Conservation (phyloP, 1,140 invertebrate genomes). For the Capitella teleta region DNA sequence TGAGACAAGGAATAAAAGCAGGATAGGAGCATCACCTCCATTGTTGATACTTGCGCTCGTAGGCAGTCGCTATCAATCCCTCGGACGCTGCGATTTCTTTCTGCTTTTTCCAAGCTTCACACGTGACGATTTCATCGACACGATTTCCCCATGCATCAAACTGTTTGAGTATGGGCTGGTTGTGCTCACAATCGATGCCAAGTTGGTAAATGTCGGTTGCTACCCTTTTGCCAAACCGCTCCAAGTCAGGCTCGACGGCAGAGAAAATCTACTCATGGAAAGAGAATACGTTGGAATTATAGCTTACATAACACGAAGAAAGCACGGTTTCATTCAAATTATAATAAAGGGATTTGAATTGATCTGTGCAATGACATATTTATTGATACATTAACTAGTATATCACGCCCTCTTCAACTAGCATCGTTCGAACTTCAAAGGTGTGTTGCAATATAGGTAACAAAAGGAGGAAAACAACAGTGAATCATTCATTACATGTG, state of each 20-base stretch:
- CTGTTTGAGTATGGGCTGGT: slow-evolving; percentile 44
- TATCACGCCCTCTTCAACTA: too few relatives aligned
- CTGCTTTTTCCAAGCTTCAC: slow-evolving; percentile 48
- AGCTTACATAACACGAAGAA: too few relatives aligned
- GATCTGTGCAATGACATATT: too few relatives aligned
- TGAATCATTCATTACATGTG: too few relatives aligned
- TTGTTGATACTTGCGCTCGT: slow-evolving; percentile 44
- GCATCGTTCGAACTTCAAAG: too few relatives aligned
- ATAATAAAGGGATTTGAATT: too few relatives aligned
- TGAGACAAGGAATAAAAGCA: not conserved
- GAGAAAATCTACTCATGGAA: slow-evolving; percentile 28
- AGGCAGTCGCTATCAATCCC: slow-evolving; percentile 49
- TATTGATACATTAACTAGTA: too few relatives aligned
- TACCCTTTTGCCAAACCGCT: slow-evolving; percentile 44
- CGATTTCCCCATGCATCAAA: slow-evolving; percentile 50
- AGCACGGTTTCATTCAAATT: too few relatives aligned
- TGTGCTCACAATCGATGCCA: slow-evolving; percentile 45
- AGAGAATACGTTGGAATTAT: too few relatives aligned
- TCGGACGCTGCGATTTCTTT: slow-evolving; percentile 50
- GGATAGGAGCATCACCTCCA: slow-evolving; percentile 25
- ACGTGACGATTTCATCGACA: slow-evolving; percentile 46
- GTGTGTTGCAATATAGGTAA: too few relatives aligned
- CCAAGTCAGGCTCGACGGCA: slow-evolving; percentile 40
- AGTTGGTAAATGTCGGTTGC: slow-evolving; percentile 45
- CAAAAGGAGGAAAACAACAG: too few relatives aligned